A percentile compares a stretch with the other conserved stretches of the same genome.
These are phyloP conservation scores for Noctua pronuba DNA, from an alignment of 2,888 invertebrate species.

Conservation along the genomic window DNA sequence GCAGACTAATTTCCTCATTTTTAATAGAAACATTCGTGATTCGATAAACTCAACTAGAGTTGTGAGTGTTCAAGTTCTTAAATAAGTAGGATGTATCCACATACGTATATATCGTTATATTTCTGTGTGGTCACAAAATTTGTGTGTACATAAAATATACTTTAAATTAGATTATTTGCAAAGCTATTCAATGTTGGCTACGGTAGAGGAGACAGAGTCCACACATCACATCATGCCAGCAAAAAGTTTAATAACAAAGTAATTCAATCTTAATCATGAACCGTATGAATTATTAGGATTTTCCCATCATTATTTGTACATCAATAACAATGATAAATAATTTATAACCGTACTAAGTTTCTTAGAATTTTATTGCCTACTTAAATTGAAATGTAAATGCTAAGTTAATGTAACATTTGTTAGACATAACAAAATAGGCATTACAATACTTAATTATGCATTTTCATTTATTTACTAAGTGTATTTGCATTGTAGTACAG, in stretches of 20 bases:
- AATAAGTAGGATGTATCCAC: not conserved
- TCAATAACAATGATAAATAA: constrained; percentile 16
- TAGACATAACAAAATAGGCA: not conserved
- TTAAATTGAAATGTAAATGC: not conserved
- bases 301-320: constrained; percentile 30
- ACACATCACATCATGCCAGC: constrained; percentile 12
- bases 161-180: constrained; percentile 40
- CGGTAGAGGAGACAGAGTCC: not conserved
- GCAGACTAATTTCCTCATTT: not conserved
- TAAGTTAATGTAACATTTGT: not conserved
- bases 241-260: constrained; percentile 39
- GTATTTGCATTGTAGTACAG: not conserved
- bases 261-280: constrained; percentile 12
- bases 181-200: constrained; percentile 39
- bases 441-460: not conserved
- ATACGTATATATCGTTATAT: not conserved
- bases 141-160: constrained; percentile 27
- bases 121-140: constrained; percentile 20
- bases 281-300: constrained; percentile 13
- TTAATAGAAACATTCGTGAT: not conserved
- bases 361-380: not conserved
- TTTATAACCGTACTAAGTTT: constrained; percentile 5
- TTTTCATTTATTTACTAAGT: constrained; percentile 11
- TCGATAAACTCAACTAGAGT: not conserved
- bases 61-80: not conserved